Evolutionary conservation across 1,140 invertebrate genomes (phyloP).

Genomic region (Maconellicoccus hirsutus): DNA sequence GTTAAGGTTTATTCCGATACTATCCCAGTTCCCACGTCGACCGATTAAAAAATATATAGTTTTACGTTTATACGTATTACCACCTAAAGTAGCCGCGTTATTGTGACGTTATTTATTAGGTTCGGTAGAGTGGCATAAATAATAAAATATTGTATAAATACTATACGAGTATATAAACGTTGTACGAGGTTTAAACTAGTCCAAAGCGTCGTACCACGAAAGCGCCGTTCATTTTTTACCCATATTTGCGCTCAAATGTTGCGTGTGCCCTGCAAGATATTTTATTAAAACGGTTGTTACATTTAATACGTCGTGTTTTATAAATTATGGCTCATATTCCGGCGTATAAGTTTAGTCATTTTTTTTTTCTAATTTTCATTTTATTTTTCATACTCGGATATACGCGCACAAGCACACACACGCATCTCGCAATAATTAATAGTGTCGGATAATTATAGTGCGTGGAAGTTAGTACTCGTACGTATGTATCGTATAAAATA

Average conservation of each 20-base stretch:
- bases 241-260: slow-evolving; percentile 18
- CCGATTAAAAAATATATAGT: not conserved
- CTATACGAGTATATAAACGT: not conserved
- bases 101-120: slow-evolving; percentile 1
- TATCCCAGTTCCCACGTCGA: not conserved
- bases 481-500: not conserved
- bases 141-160: not conserved
- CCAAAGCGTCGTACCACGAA: not conserved
- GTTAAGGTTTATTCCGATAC: not conserved
- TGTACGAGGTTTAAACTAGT: slow-evolving; percentile 6
- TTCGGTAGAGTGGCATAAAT: slow-evolving; percentile 1
- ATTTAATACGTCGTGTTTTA: slow-evolving; percentile 21
- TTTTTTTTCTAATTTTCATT: not conserved
- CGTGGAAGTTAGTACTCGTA: not conserved
- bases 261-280: slow-evolving; percentile 15
- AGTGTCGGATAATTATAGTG: slow-evolving; percentile 15
- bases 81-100: slow-evolving; percentile 17
- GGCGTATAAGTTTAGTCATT: not conserved
- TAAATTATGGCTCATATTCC: slow-evolving; percentile 3
- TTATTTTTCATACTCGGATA: not conserved
- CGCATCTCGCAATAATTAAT: slow-evolving; percentile 8
- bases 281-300: slow-evolving; percentile 19
- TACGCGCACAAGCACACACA: not conserved
- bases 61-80: not conserved
- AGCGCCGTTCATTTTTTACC: slow-evolving; percentile 15